Evolutionary conservation across 2,113 vertebrate genomes (phyloP).

Genomic region (Nettapus auritus): DNA sequence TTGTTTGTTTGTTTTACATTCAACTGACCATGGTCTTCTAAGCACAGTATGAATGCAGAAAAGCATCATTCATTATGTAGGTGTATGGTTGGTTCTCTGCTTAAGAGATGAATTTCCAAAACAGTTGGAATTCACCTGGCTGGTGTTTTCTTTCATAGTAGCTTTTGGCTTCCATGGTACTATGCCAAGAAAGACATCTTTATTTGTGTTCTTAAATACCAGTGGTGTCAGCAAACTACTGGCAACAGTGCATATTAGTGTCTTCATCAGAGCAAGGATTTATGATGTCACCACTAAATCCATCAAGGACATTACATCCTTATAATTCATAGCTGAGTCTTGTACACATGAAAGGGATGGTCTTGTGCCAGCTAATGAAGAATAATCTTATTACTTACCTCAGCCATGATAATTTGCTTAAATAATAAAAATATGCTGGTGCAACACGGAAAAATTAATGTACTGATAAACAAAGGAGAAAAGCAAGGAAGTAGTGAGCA

Average conservation of each 20-base stretch:
- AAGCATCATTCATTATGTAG: background rate
- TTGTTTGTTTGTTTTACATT: background rate
- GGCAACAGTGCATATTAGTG: constrained; percentile 8
- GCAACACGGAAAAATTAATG: constrained; percentile 21
- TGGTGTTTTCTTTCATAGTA: constrained; percentile 54
- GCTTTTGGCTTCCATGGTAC: constrained; percentile 47
- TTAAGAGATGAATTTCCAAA: constrained; percentile 30
- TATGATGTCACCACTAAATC: constrained; percentile 60
- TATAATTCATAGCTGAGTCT: constrained; percentile 51
- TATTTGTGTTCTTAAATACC: constrained; percentile 51
- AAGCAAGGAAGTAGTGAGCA: background rate
- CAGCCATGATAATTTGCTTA: constrained; percentile 43
- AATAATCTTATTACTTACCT: constrained; percentile 54
- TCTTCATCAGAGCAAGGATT: constrained; percentile 58
- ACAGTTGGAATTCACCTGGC: constrained; percentile 19
- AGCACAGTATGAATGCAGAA: rapidly evolving
- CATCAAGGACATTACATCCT: constrained; percentile 32
- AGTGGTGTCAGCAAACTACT: constrained; percentile 60
- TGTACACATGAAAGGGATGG: constrained; percentile 56
- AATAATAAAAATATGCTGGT: constrained; percentile 30
- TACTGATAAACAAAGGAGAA: constrained; percentile 6
- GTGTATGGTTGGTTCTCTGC: background rate
- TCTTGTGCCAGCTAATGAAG: constrained; percentile 31
- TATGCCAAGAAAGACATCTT: constrained; percentile 61
- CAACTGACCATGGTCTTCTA: background rate